Percentiles rank a stretch among this genome's conserved stretches.
phyloP scores from a whole-genome alignment of 2,113 vertebrate genomes.

The Leiothrix lutea region DNA sequence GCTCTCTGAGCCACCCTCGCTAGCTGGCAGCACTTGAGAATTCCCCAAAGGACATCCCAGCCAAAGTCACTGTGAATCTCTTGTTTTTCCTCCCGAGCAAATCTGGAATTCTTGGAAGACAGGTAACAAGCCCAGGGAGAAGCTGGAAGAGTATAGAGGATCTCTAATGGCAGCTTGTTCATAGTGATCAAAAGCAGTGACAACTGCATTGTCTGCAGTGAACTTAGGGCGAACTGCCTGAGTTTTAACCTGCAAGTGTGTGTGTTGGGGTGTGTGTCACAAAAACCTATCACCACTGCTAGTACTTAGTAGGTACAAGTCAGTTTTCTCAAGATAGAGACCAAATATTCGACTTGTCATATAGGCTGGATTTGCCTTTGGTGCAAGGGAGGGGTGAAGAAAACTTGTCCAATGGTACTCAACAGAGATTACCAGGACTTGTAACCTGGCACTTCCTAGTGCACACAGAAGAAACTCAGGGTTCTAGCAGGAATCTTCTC shows the following conservation, averaged over 20 bases:
- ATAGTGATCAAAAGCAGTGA: not conserved
- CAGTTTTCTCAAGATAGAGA: not conserved
- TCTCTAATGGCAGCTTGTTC: not conserved
- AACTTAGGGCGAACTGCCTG: not conserved
- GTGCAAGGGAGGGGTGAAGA: not conserved
- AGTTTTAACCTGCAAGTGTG: rapidly evolving
- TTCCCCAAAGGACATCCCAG: not conserved
- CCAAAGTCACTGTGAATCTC: not conserved
- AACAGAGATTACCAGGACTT: not conserved
- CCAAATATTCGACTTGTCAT: not conserved
- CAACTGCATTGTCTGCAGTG: not conserved
- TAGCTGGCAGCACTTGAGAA: not conserved
- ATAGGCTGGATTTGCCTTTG: not conserved
- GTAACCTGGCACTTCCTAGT: not conserved
- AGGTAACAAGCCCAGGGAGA: not conserved
- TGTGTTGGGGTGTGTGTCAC: not conserved
- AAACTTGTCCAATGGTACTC: rapidly evolving
- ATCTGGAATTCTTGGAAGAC: not conserved
- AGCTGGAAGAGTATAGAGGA: not conserved
- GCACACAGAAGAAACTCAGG: rapidly evolving
- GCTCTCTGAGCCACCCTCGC: not conserved
- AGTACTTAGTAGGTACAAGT: not conserved
- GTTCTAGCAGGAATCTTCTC: not conserved
- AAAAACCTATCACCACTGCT: not conserved
- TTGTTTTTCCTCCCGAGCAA: not conserved